Base-by-base conservation (phyloP, 1,140 invertebrate genomes). In the Aphelinus atriplicis region DNA sequence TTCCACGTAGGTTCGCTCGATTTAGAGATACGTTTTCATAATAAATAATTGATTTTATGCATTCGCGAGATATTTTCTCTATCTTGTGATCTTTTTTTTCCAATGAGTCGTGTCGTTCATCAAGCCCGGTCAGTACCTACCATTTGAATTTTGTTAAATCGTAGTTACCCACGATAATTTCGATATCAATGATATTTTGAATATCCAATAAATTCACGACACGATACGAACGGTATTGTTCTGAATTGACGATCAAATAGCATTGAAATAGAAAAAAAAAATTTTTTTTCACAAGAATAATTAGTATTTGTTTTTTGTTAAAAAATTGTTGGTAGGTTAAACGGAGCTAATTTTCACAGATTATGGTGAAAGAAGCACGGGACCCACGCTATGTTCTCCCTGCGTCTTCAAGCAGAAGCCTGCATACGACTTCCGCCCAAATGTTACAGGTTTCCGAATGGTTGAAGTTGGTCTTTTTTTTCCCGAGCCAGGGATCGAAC, bases 371-470 rank as follows among this genome's bases (percentile, higher is more conserved):
- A 80, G 75, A 80, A 67, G 80, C 78, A 84, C 81, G 81, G 80
- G 78, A 77, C 75, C 79, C 71, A 78, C 71, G 70, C 7, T 75
- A 79, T 84, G 62, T 74, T 85, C 7, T 86, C 46, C 85, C 85
- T 86, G 84, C 78, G 75, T 5, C 9, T 78, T 85, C 84, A 81
- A 85, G 82, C 73, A 65, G 71, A 81, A 78, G 80, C 77, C 79
- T 80, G 51, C 0, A 7, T 7, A 72, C 74, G 61, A 65, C 75
- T 80, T 45, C 66, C 56, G 62, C 80, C 70, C 81, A 83, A 83
- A 84, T 57, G 50, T 46, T 4, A 77, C 80, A 83, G 82, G 70
- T 77, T 72, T 51, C 26, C 26, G 26, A 26, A 26, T 26, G 26
- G 26, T 26, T 26, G 26, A 26, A 26, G 26, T 26, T 43, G 42